Conservation (phyloP, 2,888 invertebrate species). For the Diogma glabrata region DNA sequence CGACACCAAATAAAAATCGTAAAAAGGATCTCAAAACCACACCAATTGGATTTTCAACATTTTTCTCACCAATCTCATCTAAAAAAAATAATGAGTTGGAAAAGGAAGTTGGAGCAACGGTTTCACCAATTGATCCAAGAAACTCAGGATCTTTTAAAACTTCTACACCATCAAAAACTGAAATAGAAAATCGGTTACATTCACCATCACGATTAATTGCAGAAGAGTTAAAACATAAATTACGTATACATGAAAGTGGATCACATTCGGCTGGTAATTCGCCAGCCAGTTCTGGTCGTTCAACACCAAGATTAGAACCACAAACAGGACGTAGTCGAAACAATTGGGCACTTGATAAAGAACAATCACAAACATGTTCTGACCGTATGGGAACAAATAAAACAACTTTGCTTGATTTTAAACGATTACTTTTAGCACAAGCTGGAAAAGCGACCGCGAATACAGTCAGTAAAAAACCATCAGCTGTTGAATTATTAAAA, state of each 20-base stretch:
- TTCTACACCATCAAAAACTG: constrained; percentile 47
- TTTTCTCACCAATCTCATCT: constrained; percentile 21
- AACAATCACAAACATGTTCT: constrained; percentile 43
- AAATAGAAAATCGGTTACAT: constrained; percentile 31
- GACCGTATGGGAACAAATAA: constrained; percentile 55
- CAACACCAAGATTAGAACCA: constrained; percentile 34
- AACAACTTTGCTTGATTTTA: constrained; percentile 75
- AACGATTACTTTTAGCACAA: constrained; percentile 64
- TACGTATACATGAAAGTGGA: constrained; percentile 15
- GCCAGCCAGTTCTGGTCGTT: constrained; percentile 41
- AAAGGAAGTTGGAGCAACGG: constrained; percentile 40
- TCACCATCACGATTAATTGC: constrained; percentile 40
- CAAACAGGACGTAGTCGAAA: constrained; percentile 38
- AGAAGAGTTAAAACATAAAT: constrained; percentile 47
- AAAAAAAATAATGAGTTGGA: constrained; percentile 12
- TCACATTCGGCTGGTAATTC: constrained; percentile 39
- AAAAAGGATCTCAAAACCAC: constrained; percentile 18
- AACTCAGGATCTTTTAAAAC: constrained; percentile 49
- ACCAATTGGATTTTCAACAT: constrained; percentile 21
- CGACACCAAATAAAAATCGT: constrained; percentile 27
- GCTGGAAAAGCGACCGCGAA: constrained; percentile 51
- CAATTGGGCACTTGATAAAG: constrained; percentile 45
- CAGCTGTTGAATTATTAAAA: constrained; percentile 63
- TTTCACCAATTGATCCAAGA: constrained; percentile 58
- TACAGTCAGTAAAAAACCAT: constrained; percentile 41